Conservation (phyloP, 2,888 invertebrate species). For the Drosophila suboccidentalis region DNA sequence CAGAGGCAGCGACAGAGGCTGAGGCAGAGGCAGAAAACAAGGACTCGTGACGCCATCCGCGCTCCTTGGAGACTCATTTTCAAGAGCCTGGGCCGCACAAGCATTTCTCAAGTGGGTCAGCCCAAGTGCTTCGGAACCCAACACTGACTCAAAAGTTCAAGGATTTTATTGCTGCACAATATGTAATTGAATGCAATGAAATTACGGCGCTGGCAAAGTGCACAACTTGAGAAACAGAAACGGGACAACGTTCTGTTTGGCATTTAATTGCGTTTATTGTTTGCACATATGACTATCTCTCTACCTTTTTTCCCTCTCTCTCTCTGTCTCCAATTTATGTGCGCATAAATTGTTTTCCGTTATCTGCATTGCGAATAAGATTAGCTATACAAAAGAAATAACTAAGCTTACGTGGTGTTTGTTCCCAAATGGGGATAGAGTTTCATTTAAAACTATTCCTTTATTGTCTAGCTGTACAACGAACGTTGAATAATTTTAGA, state of each 20-base stretch:
- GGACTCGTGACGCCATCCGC: conserved; percentile 54
- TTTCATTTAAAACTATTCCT: too few species aligned
- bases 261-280: conserved; percentile 70
- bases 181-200: conserved; percentile 77
- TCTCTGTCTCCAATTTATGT: neutral
- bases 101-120: conserved; percentile 75
- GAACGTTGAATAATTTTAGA: too few species aligned
- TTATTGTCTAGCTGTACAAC: too few species aligned
- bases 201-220: conserved; percentile 42
- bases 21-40: conserved; percentile 27
- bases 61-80: conserved; percentile 80
- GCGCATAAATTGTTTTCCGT: neutral
- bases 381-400: neutral
- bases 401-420: too few species aligned
- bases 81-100: conserved; percentile 66
- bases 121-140: conserved; percentile 52
- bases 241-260: conserved; percentile 47
- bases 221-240: conserved; percentile 21
- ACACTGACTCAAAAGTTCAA: conserved; percentile 61
- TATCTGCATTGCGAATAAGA: conserved; percentile 2
- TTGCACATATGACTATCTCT: conserved; percentile 4
- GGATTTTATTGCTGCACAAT: conserved; percentile 76
- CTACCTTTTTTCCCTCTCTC: neutral
- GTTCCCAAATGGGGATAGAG: too few species aligned
- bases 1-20: conserved; percentile 11